These are phyloP conservation scores for Ephestia elutella DNA, from an alignment of 1,140 invertebrate genomes.

Conservation along the genomic window DNA sequence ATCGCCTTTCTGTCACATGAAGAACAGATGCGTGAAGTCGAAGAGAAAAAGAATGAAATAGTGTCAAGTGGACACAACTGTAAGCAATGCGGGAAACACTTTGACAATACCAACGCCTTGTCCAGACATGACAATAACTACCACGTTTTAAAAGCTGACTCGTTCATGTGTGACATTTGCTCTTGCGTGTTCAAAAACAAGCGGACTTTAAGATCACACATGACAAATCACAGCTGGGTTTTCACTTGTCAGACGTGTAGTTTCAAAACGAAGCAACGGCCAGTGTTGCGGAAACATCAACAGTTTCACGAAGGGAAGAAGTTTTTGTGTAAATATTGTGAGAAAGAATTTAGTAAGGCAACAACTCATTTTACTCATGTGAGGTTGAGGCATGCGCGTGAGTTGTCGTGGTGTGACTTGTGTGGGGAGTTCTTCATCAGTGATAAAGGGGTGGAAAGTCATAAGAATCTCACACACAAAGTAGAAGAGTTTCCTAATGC, in stretches of 20 bases:
- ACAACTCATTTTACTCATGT: constrained; percentile 1
- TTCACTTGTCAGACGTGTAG: background rate
- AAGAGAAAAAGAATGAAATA: background rate
- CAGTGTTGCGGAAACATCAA: background rate
- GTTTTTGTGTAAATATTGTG: constrained; percentile 1
- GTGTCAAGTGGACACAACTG: constrained; percentile 14
- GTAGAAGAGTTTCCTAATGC: constrained; percentile 7
- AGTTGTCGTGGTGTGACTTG: background rate
- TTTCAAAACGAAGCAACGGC: background rate
- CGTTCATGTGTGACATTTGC: background rate
- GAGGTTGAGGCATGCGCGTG: background rate
- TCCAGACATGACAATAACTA: background rate
- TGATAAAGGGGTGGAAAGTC: constrained; percentile 32
- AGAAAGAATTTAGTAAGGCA: background rate
- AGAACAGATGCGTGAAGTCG: background rate
- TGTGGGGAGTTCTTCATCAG: constrained; percentile 34
- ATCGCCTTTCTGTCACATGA: background rate
- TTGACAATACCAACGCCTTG: background rate
- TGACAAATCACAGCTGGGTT: background rate
- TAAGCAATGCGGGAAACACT: constrained; percentile 23
- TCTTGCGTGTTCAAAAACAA: background rate
- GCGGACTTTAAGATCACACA: background rate
- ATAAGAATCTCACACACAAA: constrained; percentile 33
- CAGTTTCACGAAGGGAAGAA: background rate
- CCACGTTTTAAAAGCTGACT: background rate